These are phyloP conservation scores for Tetragonula carbonaria DNA, from an alignment of 2,888 invertebrate genomes.

Conservation along the genomic window DNA sequence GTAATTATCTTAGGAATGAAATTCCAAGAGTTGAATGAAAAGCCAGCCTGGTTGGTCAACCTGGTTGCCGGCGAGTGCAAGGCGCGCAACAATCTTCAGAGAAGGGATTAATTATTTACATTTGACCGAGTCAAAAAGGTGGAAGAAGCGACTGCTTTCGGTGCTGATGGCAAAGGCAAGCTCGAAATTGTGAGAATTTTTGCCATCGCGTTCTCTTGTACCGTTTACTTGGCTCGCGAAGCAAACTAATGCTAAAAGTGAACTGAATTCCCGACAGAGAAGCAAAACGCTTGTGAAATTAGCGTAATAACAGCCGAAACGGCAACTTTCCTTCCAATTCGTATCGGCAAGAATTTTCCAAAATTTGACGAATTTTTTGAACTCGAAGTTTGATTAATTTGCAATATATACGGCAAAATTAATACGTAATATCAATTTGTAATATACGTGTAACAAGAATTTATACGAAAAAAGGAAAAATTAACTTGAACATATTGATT, in stretches of 20 bases:
- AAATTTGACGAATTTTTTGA: too few relatives aligned
- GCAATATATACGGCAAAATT: too few relatives aligned
- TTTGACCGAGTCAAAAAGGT: background rate
- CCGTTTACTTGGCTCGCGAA: background rate
- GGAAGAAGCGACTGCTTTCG: background rate
- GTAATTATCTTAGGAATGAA: background rate
- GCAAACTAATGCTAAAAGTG: background rate
- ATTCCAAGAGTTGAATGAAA: background rate
- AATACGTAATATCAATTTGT: too few relatives aligned
- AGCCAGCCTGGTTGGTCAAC: background rate
- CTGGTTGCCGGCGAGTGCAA: background rate
- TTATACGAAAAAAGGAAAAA: conserved; percentile 58
- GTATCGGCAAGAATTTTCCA: too few relatives aligned
- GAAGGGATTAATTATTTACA: background rate
- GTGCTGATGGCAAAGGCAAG: background rate
- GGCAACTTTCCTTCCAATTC: too few relatives aligned
- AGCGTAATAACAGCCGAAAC: too few relatives aligned
- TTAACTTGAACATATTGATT: conserved; percentile 71
- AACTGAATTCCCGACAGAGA: background rate
- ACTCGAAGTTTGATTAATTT: too few relatives aligned
- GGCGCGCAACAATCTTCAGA: background rate
- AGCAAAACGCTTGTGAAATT: background rate
- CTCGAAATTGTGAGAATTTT: conserved; percentile 1
- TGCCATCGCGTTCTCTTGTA: background rate
- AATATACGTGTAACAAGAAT: too few relatives aligned